These are phyloP conservation scores for Chrysocyon brachyurus DNA, from an alignment of 2,797 vertebrate species.

Conservation along the genomic window DNA sequence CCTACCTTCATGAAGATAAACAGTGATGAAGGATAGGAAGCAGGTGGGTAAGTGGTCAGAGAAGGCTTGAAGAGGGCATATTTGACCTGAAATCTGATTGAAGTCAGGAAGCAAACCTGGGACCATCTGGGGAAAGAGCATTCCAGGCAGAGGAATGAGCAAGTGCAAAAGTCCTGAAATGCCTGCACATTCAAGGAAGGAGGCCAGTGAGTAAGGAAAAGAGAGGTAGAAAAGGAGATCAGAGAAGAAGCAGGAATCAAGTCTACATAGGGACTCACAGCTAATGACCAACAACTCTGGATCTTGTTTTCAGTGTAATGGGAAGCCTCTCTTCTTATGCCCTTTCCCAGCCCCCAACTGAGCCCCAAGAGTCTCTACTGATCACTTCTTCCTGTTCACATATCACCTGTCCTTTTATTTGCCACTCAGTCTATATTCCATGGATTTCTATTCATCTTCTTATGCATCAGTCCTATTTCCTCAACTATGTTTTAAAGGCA, in stretches of 20 bases:
- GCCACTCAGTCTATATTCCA: background rate
- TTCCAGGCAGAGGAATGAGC: background rate
- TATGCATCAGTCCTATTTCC: background rate
- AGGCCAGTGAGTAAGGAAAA: background rate
- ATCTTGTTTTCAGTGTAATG: background rate
- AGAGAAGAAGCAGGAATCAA: background rate
- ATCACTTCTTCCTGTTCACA: background rate
- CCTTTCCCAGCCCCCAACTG: background rate
- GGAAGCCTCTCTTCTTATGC: background rate
- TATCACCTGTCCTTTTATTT: conserved; percentile 9
- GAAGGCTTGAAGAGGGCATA: background rate
- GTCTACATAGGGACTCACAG: background rate
- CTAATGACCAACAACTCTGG: background rate
- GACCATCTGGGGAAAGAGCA: background rate
- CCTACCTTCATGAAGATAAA: background rate
- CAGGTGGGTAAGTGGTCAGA: background rate
- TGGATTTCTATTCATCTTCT: conserved; percentile 16
- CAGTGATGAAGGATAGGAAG: background rate
- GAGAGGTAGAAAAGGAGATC: background rate
- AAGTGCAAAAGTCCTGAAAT: background rate
- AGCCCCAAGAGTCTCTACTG: background rate
- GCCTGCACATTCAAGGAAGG: background rate
- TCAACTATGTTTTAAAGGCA: conserved; percentile 38
- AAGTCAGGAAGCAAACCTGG: background rate
- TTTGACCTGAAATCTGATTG: background rate